A percentile compares a stretch with the other conserved stretches of the same genome.
phyloP scores from a whole-genome alignment of 2,888 invertebrate genomes.

The Eupithecia subfuscata region DNA sequence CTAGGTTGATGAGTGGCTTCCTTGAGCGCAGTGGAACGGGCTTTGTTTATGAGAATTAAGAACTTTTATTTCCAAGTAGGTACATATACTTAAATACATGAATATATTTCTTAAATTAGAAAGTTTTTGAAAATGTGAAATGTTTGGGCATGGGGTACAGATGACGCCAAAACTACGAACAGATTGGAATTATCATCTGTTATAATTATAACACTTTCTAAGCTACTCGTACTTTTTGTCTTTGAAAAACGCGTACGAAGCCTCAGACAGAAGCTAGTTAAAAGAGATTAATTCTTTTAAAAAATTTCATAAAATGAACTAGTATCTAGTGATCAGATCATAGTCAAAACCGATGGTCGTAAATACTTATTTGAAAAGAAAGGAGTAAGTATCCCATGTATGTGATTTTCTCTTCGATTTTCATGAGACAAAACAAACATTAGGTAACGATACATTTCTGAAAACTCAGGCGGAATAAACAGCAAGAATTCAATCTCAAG shows the following conservation, averaged over 20 bases:
- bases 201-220: background rate
- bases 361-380: background rate
- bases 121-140: background rate
- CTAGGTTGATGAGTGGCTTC: background rate
- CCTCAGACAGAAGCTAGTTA: background rate
- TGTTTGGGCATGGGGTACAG: background rate
- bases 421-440: background rate
- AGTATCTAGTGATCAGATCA: background rate
- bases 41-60: background rate
- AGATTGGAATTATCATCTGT: background rate
- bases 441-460: background rate
- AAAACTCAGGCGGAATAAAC: background rate
- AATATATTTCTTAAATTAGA: background rate
- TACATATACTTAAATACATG: background rate
- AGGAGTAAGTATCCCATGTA: background rate
- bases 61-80: background rate
- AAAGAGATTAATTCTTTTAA: too few relatives aligned
- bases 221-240: background rate
- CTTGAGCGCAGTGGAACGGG: background rate
- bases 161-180: background rate
- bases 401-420: background rate
- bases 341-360: background rate
- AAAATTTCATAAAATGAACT: too few relatives aligned
- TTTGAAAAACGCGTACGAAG: background rate
- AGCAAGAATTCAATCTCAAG: conserved; percentile 4